Conservation (phyloP, 2,113 vertebrate genomes). For the Tiliqua scincoides region DNA sequence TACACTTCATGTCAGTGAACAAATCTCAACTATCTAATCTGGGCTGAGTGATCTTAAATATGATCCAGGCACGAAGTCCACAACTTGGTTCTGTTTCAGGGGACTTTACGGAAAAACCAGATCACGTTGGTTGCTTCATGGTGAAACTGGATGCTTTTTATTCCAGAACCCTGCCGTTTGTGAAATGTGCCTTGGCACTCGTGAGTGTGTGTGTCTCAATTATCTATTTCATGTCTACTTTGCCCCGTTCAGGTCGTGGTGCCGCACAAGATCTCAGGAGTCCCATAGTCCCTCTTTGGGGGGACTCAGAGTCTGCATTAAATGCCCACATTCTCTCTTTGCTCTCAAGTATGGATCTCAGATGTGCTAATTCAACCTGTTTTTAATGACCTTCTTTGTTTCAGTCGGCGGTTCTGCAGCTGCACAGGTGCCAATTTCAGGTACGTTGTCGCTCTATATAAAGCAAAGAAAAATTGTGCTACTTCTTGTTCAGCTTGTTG, state of each 20-base stretch:
- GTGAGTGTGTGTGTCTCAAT: no score
- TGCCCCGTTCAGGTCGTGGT: no score
- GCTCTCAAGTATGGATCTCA: neutral
- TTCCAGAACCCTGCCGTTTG: neutral
- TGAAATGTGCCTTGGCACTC: no score
- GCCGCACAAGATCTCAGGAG: no score
- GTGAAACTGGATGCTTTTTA: neutral
- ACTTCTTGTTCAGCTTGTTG: no score
- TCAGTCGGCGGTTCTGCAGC: constrained; percentile 67
- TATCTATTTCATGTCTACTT: no score
- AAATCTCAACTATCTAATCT: neutral
- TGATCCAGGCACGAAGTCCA: neutral
- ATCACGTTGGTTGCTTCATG: neutral
- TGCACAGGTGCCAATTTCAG: constrained; percentile 55
- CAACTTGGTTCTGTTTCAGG: neutral
- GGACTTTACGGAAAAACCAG: neutral
- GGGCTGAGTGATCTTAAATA: neutral
- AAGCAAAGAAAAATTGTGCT: neutral
- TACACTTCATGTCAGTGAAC: neutral
- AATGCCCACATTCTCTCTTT: no score
- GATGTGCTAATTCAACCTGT: no score
- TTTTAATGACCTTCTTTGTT: constrained; percentile 46
- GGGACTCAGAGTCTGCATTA: no score
- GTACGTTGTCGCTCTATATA: constrained; percentile 58
- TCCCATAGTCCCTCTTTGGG: no score